Evolutionary conservation across 2,888 invertebrate species (phyloP).

Genomic region (Tuta absoluta): DNA sequence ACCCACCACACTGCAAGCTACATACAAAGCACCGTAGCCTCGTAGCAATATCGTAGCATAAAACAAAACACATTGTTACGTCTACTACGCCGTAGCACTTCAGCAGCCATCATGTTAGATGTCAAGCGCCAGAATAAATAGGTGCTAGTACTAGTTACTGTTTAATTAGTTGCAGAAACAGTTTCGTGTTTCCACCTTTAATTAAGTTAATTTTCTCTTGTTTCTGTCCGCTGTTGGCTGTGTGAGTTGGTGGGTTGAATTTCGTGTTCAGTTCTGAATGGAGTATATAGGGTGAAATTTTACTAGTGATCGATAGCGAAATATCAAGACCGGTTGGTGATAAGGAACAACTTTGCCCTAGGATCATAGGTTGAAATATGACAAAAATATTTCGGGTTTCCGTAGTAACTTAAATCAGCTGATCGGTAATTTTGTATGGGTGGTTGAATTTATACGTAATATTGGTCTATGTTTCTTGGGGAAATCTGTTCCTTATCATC

Average conservation of each 20-base stretch:
- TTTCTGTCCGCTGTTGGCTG: slow-evolving; percentile 7
- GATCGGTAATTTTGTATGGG: too few species aligned
- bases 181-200: slow-evolving; percentile 29
- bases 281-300: too few species aligned
- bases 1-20: not conserved
- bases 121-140: slow-evolving; percentile 24
- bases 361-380: too few species aligned
- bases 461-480: too few species aligned
- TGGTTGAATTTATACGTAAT: too few species aligned
- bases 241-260: not conserved
- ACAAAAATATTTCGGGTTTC: too few species aligned
- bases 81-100: not conserved
- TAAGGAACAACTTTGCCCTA: too few species aligned
- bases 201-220: slow-evolving; percentile 28
- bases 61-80: not conserved
- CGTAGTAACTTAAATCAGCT: too few species aligned
- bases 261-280: not conserved
- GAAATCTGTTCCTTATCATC: too few species aligned
- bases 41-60: not conserved
- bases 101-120: slow-evolving; percentile 14
- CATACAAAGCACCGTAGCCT: not conserved
- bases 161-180: slow-evolving; percentile 30
- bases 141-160: slow-evolving; percentile 26
- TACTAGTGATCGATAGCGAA: too few species aligned
- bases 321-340: too few species aligned